Evolutionary conservation across 2,113 vertebrate species (phyloP), one percentile per base, ranked within the genome.

Genomic region (Hucho hucho): DNA sequence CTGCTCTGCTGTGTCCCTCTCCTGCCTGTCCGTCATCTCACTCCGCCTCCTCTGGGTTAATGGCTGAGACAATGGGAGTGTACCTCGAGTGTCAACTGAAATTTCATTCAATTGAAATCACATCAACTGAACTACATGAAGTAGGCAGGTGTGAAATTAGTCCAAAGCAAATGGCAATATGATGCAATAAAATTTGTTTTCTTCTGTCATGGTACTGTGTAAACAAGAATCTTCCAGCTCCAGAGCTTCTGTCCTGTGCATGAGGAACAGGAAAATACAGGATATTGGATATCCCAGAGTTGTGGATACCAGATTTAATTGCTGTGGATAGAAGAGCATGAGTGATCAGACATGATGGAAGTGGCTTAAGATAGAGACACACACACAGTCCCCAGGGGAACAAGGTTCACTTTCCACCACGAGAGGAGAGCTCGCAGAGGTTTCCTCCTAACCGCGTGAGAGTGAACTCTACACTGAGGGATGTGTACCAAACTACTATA

Each of bases 301-400:
- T 88, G 88, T 84, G 81, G 89, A 91, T 90, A 80, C 81, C 89
- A 76, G 73, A 37, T 73, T 77, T 69, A 77, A 89, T 89, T 82
- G 80, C 81, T 81, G 64, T 76, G 56, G 56, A 49, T n/a, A 75
- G 86, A 82, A 83, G 80, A 89, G 81, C 86, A 85, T 70, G 64
- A 83, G 90, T 91, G 90, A 89, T 89, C 85, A 84, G 89, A 89
- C 73, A 74, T 58, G 68, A 82, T 78, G 74, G 87, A 89, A 89
- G 84, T 53, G 43, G 85, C 86, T 91, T 91, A 91, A 94, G 80
- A 91, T 91, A 92, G 91, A 79, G 86, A 81, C 63, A 58, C 11
- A 12, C 49, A 53, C 49, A 32, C 49, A 53, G 49, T 72, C 81
- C 74, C 75, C 1, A 4, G 58, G 80, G 71, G 71, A 69, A 12